Evolutionary conservation across 1,140 invertebrate species (phyloP), one percentile per base, ranked within the genome.

Genomic region (Lepidotrigona ventralis): DNA sequence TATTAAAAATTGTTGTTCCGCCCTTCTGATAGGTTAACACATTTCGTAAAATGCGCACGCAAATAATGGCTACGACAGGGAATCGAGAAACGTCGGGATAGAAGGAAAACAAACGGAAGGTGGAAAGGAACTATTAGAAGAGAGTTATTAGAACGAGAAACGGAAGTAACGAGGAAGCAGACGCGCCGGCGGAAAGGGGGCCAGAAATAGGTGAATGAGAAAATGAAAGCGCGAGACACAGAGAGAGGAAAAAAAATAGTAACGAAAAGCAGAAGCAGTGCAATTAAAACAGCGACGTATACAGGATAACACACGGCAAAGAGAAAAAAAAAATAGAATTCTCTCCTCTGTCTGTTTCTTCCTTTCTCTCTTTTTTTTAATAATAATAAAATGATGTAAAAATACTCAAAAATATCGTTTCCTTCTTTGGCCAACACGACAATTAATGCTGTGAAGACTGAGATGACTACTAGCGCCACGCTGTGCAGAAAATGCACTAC

Each of bases 81-180:
- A 46, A 53, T n/a, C 9, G 39, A 12, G n/a, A 29, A 26, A 26
- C 17, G 23, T 39, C 66, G 39, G 23, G 23, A 70, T n/a, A n/a
- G 21, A 46, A 46, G 21, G 23, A 17, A 17, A 46, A 70, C 12
- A 1, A 14, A 46, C 23, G 58, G 58, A 63, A 26, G 1, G n/a
- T 39, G 5, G 19, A 76, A 26, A n/a, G 58, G 26, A 23, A 26
- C n/a, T 76, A 76, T 56, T 23, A 23, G n/a, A 46, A 63, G 46
- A 21, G 58, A 29, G 60, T 66, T 77, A 77, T 66, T 66, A 51
- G 60, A 66, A 77, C 39, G 60, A 64, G n/a, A 66, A 64, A 77
- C 15, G 53, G 39, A 17, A 46, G n/a, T 39, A 46, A 46, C 21
- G 39, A 46, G 39, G 21, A 53, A 53, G 29, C 19, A 72, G 14